A percentile compares a stretch with the other conserved stretches of the same genome.
These are phyloP conservation scores for Orientallactaga bullata DNA, from an alignment of 2,113 vertebrate species.

Conservation along the genomic window DNA sequence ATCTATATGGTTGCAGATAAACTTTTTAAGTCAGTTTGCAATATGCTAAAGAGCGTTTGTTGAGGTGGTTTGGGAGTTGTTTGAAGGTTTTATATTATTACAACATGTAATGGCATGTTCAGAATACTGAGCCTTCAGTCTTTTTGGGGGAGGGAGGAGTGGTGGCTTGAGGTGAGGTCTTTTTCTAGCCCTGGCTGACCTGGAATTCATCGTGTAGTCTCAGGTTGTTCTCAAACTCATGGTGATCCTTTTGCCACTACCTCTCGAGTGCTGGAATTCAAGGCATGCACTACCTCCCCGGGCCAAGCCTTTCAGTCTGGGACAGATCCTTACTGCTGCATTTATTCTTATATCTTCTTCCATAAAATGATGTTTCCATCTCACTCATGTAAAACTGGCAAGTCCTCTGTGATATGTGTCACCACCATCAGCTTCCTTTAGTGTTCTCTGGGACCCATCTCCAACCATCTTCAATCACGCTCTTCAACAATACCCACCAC, in stretches of 20 bases:
- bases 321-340: background rate
- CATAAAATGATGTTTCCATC: background rate
- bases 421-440: fast-evolving
- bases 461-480: fast-evolving
- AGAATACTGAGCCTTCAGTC: background rate
- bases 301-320: background rate
- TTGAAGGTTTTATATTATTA: background rate
- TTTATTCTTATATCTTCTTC: background rate
- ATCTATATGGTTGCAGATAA: background rate
- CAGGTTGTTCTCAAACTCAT: no score
- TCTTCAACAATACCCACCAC: background rate
- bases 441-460: background rate
- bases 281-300: no score
- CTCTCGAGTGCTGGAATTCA: no score
- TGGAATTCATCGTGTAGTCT: no score
- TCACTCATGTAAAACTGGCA: background rate
- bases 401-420: no score
- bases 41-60: background rate
- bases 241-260: no score
- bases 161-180: no score
- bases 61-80: background rate
- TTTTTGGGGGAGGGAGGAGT: no score
- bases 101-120: background rate
- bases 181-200: no score
- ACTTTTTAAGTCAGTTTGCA: background rate